A percentile compares a stretch with the other conserved stretches of the same genome.
phyloP scores from a whole-genome alignment of 2,113 vertebrate species.

The Grantiella picta region DNA sequence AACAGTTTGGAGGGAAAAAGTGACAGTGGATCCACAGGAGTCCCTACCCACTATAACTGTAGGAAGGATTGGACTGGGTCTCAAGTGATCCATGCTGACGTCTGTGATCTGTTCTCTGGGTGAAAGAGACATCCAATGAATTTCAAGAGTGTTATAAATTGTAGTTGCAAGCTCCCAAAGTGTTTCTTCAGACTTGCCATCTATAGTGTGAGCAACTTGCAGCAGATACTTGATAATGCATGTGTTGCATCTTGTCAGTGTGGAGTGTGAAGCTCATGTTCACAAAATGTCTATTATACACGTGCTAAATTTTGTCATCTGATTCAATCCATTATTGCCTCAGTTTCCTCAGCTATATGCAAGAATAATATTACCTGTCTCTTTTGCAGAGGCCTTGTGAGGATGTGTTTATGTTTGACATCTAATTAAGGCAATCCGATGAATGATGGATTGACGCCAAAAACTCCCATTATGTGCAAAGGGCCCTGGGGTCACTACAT shows the following conservation, averaged over 20 bases:
- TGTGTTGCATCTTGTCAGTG: fast-evolving
- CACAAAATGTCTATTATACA: background rate
- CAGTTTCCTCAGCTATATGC: background rate
- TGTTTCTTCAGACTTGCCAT: background rate
- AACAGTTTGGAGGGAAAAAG: background rate
- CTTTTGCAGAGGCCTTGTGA: background rate
- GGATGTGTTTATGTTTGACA: background rate
- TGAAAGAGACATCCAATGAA: background rate
- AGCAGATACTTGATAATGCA: background rate
- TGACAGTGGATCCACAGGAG: background rate
- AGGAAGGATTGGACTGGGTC: background rate
- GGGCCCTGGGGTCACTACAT: background rate
- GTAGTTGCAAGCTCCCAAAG: background rate
- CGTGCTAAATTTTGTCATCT: background rate
- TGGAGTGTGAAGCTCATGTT: background rate
- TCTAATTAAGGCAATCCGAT: background rate
- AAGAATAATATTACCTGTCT: background rate
- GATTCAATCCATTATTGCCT: background rate
- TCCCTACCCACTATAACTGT: background rate
- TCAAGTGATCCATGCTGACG: background rate
- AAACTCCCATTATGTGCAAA: background rate
- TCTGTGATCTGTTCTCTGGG: background rate
- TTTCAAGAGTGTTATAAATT: background rate
- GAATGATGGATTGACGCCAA: background rate
- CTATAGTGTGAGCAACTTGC: background rate